Evolutionary conservation across 2,113 vertebrate species (phyloP), one percentile per base, ranked within the genome.

Genomic region (Callithrix jacchus): DNA sequence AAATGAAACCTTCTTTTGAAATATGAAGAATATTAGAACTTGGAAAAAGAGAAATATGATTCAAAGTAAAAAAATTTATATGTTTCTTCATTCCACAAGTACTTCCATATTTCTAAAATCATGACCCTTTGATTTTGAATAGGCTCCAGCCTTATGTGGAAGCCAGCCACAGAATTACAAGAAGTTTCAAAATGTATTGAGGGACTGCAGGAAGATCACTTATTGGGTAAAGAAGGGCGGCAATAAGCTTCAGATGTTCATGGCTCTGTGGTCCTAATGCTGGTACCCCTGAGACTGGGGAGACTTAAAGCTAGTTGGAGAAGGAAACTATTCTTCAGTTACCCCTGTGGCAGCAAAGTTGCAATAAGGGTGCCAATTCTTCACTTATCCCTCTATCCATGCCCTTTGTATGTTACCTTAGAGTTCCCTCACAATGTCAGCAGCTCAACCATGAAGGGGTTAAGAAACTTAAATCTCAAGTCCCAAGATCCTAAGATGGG

Each of bases 1-100:
- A 97, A 95, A 93, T 89, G 86, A 95, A 96, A 89, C 35, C 37
- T 70, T 93, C 70, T 66, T 79, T 86, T 96, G 87, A 97, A 96
- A 94, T 92, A 77, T 58, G 73, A 95, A 84, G 20, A 96, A 79
- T 97, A 74, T 74, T 88, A 73, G 45, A 89, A 91, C 86, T 61
- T 40, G 61, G 61, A 45, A 32, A 56, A 74, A 94, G 61, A 95
- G 82, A 97, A 97, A 96, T 96, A 92, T 0, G 12, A 49, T 71
- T 93, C 81, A 91, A 76, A 86, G 81, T 79, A 93, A 92, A 92
- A 87, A 45, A 88, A 54, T 20, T 74, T 92, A 81, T 93, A 18
- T 86, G 87, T 86, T 68, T 94, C 32, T 93, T 77, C 30, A 88
- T 64, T 94, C 68, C 61, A 56, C 52, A 79, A 95, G 77, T 79